Base-by-base conservation (phyloP, 92 coral and sea anemone species). In the Palythoa grandis region DNA sequence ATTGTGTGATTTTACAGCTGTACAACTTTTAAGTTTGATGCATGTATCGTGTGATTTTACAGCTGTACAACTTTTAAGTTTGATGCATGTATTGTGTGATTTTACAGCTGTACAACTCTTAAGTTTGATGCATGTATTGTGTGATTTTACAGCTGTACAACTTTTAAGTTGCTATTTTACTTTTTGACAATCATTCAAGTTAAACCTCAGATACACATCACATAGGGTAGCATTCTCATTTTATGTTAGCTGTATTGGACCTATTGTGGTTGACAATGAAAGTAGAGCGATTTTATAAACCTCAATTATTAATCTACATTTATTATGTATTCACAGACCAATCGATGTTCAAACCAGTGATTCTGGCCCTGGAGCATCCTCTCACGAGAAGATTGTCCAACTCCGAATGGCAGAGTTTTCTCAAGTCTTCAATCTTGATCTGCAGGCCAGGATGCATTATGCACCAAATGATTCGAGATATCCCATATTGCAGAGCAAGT, bases 401-500 rank as follows among this genome's bases (percentile, higher is more conserved):
- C 54, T 83, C 38, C 29, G 87, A 48, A 82, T 88, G 87, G 91
- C 91, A 52, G 91, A 88, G 77, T 65, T 82, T 74, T 88, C 82
- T 56, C 87, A 82, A 65, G 56, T 88, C 14, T 72, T 43, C 43
- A 82, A 82, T 52, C 83, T 88, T 29, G 91, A 82, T 75, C 50
- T 82, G 65, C 87, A 82, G 87, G 87, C 87, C 50, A 77, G 87
- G 63, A 43, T 83, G 10, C 91, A 82, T 75, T 82, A 88, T 82
- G 91, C 91, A 13, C 87, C 91, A 40, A 82, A 90, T 65, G 92
- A 87, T 70, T 90, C 90, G 20, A n/a, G 79, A 43, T n/a, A n/a
- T 74, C 87, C 50, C 92, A 86, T 61, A 82, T 83, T 54, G 92
- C 90, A 37, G 92, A 90, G 77, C 83, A 87, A 85, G 92, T 86